These are phyloP conservation scores for Petrocephalus microphthalmus DNA, from an alignment of 2,113 vertebrate genomes.

Conservation along the genomic window DNA sequence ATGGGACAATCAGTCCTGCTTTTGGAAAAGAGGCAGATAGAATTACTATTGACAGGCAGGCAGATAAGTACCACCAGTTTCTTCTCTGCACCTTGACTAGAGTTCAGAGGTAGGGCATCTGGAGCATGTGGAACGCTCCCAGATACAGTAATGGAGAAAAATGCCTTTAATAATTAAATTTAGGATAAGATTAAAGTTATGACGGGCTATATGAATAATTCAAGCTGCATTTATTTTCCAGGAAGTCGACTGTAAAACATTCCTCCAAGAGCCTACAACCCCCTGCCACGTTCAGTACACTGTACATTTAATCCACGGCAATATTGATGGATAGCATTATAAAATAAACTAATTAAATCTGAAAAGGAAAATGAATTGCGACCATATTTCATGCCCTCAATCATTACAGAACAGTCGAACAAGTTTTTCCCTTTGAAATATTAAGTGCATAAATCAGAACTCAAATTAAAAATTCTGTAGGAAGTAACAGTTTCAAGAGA, in stretches of 20 bases:
- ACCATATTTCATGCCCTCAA: conserved; percentile 74
- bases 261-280: conserved; percentile 54
- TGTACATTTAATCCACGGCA: conserved; percentile 74
- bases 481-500: conserved; percentile 67
- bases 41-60: conserved; percentile 31
- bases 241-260: conserved; percentile 70
- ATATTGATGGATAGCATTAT: conserved; percentile 82
- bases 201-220: conserved; percentile 70
- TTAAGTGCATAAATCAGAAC: conserved; percentile 93
- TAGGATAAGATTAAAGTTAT: conserved; percentile 56
- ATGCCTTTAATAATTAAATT: conserved; percentile 48
- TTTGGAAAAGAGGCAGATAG: conserved; percentile 22
- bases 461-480: conserved; percentile 66
- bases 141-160: conserved; percentile 43
- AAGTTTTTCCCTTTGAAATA: conserved; percentile 82
- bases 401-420: conserved; percentile 75
- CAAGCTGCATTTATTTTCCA: conserved; percentile 64
- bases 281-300: conserved; percentile 48
- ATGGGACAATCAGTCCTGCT: neutral
- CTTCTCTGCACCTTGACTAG: conserved; percentile 33
- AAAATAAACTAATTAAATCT: conserved; percentile 81
- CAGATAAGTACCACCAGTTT: conserved; percentile 35
- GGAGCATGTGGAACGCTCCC: conserved; percentile 29
- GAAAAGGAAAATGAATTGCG: conserved; percentile 83
- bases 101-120: conserved; percentile 34